These are phyloP conservation scores for Platalea minor DNA, from an alignment of 2,797 vertebrate species.

Conservation along the genomic window DNA sequence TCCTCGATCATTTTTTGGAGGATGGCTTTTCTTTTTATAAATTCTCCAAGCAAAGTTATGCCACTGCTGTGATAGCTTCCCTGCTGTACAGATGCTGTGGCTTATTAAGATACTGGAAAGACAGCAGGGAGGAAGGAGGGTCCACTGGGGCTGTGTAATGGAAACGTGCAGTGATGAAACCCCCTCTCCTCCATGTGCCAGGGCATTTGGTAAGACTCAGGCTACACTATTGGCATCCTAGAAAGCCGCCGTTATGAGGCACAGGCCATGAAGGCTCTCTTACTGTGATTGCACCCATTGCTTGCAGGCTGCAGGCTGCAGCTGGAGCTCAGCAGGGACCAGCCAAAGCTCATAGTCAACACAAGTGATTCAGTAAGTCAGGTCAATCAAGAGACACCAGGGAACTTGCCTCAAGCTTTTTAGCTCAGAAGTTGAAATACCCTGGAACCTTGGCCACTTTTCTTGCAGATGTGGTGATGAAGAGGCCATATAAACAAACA, in stretches of 20 bases:
- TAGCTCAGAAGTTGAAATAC: neutral
- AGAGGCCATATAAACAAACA: neutral
- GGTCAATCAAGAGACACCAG: neutral
- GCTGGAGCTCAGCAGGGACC: neutral
- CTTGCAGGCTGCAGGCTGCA: neutral
- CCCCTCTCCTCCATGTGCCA: neutral
- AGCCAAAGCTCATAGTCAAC: neutral
- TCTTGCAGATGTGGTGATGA: neutral
- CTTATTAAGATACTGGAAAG: neutral
- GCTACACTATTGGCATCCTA: rapidly evolving
- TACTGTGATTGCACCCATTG: neutral
- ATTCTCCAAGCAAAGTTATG: neutral
- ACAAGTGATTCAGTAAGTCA: neutral
- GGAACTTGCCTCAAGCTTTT: neutral
- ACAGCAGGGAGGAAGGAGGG: neutral
- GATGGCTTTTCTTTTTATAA: neutral
- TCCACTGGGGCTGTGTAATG: neutral
- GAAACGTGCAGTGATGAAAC: neutral
- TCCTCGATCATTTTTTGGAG: neutral
- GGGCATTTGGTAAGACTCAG: neutral
- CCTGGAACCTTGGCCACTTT: neutral
- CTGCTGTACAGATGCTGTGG: neutral
- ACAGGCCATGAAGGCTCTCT: neutral
- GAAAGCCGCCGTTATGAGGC: rapidly evolving
- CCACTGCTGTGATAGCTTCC: neutral